Conservation (phyloP, 2,113 vertebrate genomes). For the Scartelaos histophorus region DNA sequence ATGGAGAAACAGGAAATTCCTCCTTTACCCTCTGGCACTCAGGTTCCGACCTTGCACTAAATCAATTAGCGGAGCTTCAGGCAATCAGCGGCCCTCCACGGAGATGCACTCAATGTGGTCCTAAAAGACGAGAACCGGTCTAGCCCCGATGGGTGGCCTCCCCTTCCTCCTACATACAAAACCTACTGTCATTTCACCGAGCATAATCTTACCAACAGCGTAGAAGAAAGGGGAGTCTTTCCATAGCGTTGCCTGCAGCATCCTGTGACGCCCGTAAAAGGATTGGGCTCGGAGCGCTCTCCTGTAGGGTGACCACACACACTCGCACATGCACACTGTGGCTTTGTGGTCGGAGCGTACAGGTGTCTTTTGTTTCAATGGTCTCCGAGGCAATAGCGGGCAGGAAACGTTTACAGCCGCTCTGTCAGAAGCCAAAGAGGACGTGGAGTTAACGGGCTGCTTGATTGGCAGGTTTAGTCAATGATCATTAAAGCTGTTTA, state of each 20-base stretch:
- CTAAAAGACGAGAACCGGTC: constrained; percentile 58
- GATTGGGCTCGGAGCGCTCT: background rate
- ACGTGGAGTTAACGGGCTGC: background rate
- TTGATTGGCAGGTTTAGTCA: background rate
- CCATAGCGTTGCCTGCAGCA: constrained; percentile 22
- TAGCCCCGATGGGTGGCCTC: constrained; percentile 54
- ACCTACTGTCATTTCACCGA: constrained; percentile 44
- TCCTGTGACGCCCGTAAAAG: constrained; percentile 37
- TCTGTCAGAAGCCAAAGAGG: background rate
- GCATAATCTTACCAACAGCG: constrained; percentile 39
- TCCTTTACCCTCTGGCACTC: constrained; percentile 71
- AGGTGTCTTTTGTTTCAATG: constrained; percentile 18
- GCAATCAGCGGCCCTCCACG: constrained; percentile 65
- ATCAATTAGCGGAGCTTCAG: constrained; percentile 77
- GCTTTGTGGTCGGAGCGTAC: constrained; percentile 14
- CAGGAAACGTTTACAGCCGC: constrained; percentile 9
- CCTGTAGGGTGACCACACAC: constrained; percentile 3
- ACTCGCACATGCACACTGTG: constrained; percentile 7
- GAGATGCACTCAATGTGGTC: constrained; percentile 52
- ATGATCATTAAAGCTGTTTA: background rate
- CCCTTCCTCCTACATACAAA: constrained; percentile 31
- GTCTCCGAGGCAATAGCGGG: constrained; percentile 10
- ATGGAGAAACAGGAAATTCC: constrained; percentile 82
- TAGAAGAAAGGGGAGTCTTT: constrained; percentile 25
- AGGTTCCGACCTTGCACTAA: constrained; percentile 74